A percentile compares a stretch with the other conserved stretches of the same genome.
phyloP scores from a whole-genome alignment of 1,140 invertebrate species.

The Ceratina japonica region DNA sequence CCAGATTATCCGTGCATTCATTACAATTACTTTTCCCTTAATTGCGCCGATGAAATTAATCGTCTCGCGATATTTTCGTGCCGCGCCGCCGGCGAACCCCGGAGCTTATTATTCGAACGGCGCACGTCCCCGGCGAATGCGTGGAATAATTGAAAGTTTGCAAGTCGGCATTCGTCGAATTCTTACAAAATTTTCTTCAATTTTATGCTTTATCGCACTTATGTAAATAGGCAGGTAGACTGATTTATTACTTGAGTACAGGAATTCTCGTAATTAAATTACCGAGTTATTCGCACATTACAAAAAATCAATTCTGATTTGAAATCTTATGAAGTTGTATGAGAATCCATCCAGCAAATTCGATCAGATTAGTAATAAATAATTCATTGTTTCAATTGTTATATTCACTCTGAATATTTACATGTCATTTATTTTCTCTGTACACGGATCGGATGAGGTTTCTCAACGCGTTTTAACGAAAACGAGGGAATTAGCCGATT shows the following conservation, averaged over 20 bases:
- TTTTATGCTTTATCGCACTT: background rate
- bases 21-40: constrained; percentile 59
- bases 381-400: too few species aligned
- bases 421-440: background rate
- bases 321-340: too few species aligned
- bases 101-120: constrained; percentile 5
- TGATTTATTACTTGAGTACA: background rate
- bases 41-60: constrained; percentile 64
- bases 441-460: background rate
- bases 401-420: background rate
- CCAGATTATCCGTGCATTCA: constrained; percentile 43
- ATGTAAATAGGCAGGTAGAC: background rate
- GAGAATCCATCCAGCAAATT: too few species aligned
- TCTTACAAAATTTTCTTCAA: background rate
- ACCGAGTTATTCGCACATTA: too few species aligned
- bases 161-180: constrained; percentile 2
- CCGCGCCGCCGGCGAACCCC: background rate
- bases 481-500: background rate
- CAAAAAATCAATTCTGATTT: too few species aligned
- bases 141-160: constrained; percentile 27
- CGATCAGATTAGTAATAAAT: too few species aligned
- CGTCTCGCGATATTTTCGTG: constrained; percentile 17
- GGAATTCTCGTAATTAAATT: background rate
- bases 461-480: background rate
- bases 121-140: background rate